Evolutionary conservation across 1,140 invertebrate genomes (phyloP).

Genomic region (Pogonomyrmex barbatus): DNA sequence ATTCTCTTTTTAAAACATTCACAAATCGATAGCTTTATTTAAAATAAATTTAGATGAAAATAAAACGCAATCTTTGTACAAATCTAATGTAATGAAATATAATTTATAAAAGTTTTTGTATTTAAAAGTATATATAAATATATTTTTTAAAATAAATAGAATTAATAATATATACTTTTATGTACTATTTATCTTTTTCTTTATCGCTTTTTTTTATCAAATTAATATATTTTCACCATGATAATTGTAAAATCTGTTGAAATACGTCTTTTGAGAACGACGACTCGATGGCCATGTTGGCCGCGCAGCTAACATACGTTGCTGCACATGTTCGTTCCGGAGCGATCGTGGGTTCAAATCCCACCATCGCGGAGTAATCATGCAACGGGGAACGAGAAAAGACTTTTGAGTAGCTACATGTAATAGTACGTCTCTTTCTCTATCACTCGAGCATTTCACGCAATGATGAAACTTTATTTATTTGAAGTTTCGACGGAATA

Average conservation of each 20-base stretch:
- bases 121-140: neutral
- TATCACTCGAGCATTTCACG: constrained; percentile 63
- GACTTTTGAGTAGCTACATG: no score
- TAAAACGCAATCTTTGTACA: neutral
- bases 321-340: neutral
- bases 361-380: neutral
- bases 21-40: neutral
- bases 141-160: neutral
- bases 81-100: neutral
- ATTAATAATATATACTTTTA: neutral
- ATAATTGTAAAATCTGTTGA: neutral
- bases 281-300: neutral
- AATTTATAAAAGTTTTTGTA: neutral
- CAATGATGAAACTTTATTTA: constrained; percentile 80
- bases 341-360: constrained; percentile 26
- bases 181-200: neutral
- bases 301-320: neutral
- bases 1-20: neutral
- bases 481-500: constrained; percentile 66
- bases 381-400: no score
- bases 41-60: neutral
- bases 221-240: neutral
- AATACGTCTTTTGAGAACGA: neutral
- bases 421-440: neutral
- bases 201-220: neutral